Base-by-base conservation (phyloP, 2,797 vertebrate genomes). In the Myripristis murdjan region DNA sequence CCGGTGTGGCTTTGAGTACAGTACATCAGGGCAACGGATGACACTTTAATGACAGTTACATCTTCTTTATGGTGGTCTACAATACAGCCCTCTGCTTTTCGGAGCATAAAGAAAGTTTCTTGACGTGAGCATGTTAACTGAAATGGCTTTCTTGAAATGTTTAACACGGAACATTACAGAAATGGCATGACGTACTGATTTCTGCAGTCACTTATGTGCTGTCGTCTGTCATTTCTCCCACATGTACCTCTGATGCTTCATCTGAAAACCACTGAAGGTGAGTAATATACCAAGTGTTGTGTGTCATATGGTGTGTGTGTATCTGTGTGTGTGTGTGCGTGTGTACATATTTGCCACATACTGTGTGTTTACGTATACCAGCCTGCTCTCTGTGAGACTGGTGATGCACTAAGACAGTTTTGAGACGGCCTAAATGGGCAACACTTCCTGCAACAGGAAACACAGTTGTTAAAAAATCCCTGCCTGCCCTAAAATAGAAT, bases 1-100 rank as follows among this genome's bases (percentile, higher is more conserved):
- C 70, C 67, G 23, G 15, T 28, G 9, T 73, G 74, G 39, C 64
- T 81, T 72, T 76, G 64, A 82, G 65, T 70, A 75, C 60, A 66
- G 60, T 63, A 55, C 54, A 64, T 58, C 18, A 0, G 26, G 24
- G 9, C 6, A n/a, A 63, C 56, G 70, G 43, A 57, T 82, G 67
- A 84, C 79, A 83, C 64, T 69, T 77, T 69, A 80, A 84, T 70
- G 77, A 59, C 69, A 68, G 51, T 43, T 83, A 78, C 15, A 57
- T 79, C 65, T 71, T 79, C 54, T 88, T 75, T 77, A 90, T 76
- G 73, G 59, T 80, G 75, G 74, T 53, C 20, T 26, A 55, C 35
- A 15, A 52, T 48, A 6, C 28, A 3, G 2, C 20, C 10, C 59
- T 78, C 70, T 63, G 62, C n/a, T 65, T 79, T 68, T 82, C 55